These are phyloP conservation scores for Carlito syrichta DNA, from an alignment of 2,113 vertebrate species.

Conservation along the genomic window DNA sequence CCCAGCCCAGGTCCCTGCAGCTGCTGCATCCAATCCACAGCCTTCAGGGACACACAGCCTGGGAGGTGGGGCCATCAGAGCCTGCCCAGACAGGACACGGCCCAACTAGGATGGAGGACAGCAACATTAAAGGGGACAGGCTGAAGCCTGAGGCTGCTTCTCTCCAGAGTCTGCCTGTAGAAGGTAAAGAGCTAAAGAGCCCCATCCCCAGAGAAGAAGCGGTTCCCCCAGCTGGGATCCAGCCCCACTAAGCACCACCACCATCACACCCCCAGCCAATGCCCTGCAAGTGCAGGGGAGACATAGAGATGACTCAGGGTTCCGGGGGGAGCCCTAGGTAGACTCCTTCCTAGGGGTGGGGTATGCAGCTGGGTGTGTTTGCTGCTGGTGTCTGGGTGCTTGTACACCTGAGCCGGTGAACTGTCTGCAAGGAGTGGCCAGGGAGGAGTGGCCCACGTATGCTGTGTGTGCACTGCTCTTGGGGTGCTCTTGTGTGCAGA, in stretches of 20 bases:
- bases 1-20: background rate
- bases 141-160: background rate
- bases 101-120: accelerated
- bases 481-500: accelerated
- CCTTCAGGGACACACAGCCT: background rate
- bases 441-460: background rate
- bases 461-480: background rate
- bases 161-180: background rate
- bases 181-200: accelerated
- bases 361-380: too few relatives aligned
- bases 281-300: background rate
- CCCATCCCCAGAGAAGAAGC: accelerated
- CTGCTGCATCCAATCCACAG: background rate
- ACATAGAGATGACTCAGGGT: background rate
- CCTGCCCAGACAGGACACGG: constrained; percentile 23
- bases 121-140: background rate
- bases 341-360: background rate
- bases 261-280: background rate
- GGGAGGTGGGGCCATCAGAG: background rate
- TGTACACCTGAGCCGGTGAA: accelerated
- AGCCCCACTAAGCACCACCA: accelerated
- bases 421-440: accelerated
- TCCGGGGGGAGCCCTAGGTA: background rate
- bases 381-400: accelerated
- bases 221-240: accelerated